phyloP scores from a whole-genome alignment of 2,113 vertebrate species.

The Corydoras sp. region DNA sequence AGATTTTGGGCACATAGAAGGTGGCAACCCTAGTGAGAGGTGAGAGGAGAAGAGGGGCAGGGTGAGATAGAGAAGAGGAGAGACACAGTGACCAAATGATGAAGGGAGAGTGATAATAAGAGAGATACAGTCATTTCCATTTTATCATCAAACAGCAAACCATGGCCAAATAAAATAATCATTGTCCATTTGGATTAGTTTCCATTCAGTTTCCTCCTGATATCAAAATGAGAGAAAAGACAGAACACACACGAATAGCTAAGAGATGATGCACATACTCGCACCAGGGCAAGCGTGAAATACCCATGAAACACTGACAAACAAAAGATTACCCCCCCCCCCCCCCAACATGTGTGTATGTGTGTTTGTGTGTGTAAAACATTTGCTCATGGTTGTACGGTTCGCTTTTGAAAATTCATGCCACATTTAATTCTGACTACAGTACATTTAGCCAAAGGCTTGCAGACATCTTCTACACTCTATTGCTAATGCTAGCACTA shows the following conservation, averaged over 20 bases:
- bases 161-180: neutral
- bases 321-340: slow-evolving; percentile 5
- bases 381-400: neutral
- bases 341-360: neutral
- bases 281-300: slow-evolving; percentile 18
- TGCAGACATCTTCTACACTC: neutral
- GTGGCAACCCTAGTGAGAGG: too few relatives aligned
- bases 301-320: slow-evolving; percentile 2
- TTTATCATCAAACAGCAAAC: neutral
- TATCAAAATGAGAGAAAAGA: slow-evolving; percentile 10
- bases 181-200: slow-evolving; percentile 1
- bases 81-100: too few relatives aligned
- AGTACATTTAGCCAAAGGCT: neutral
- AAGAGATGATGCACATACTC: slow-evolving; percentile 3
- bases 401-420: neutral
- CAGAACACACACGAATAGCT: slow-evolving; percentile 3
- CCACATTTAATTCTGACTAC: slow-evolving; percentile 1
- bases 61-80: too few relatives aligned
- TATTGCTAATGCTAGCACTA: neutral
- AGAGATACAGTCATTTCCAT: neutral
- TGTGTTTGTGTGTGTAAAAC: neutral
- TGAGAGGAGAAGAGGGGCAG: too few relatives aligned
- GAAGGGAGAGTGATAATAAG: neutral
- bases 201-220: slow-evolving; percentile 6
- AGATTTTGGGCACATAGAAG: too few relatives aligned